Evolutionary conservation across 2,113 vertebrate species (phyloP), one percentile per base, ranked within the genome.

Genomic region (Lycocorax pyrrhopterus): DNA sequence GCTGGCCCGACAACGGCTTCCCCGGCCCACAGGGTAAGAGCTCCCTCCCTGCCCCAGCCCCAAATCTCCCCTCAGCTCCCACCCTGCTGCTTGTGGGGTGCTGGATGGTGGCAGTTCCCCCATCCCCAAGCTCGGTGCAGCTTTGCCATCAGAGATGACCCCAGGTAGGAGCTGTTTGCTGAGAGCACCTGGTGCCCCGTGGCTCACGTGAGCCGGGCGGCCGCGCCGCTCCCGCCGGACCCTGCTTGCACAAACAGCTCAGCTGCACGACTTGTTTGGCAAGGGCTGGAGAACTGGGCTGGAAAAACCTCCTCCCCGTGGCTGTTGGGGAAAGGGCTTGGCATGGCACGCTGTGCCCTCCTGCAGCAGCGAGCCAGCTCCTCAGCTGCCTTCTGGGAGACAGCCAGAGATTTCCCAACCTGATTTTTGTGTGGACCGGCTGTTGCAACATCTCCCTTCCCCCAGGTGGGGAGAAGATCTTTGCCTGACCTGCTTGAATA

Each of bases 1-100:
- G 97, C 77, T 98, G 98, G 98, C 98, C 98, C 0, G 84, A 96
- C 69, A 96, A 96, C 2, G 96, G 98, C 66, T 98, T 96, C 76
- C 98, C 96, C 0, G 97, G 96, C 41, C 96, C 96, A 0, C 97
- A 98, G 92, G 98, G 97, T 97, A 43, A 97, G 90, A 41, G 30
- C 32, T 35, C 35, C 52, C 29, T 13, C 59, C 62, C 20, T 71
- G 15, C 56, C 73, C 39, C 49, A 4, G 3, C 44, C 26, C 55
- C 0, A 2, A 3, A 3, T 4, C 12, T 56, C 32, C 63, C 46
- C 37, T 64, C 3, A 1, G 26, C 60, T 68, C 82, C 76, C 58
- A 26, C 35, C 46, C 46, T 37, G 67, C 87, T 60, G 74, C 83
- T 1, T 2, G 9, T 4, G 53, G 56, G 12, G 5, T 9, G 47